A percentile compares a stretch with the other conserved stretches of the same genome.
These are phyloP conservation scores for Galerucella calmariensis DNA, from an alignment of 2,888 invertebrate species.

Conservation along the genomic window DNA sequence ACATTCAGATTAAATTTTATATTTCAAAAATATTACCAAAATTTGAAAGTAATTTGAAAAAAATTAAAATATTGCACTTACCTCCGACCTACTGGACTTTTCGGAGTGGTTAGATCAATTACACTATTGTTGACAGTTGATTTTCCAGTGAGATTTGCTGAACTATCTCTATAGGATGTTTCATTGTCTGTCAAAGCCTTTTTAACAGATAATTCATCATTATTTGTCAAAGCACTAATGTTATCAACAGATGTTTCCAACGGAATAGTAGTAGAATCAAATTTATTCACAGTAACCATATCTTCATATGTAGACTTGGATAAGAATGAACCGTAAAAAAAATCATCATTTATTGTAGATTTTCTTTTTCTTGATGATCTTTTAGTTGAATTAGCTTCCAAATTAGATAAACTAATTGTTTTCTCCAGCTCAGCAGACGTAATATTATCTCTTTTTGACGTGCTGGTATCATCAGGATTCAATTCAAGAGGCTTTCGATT, in stretches of 20 bases:
- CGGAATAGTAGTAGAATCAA: not conserved
- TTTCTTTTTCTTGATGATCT: slow-evolving; percentile 19
- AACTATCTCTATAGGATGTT: not conserved
- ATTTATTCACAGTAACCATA: not conserved
- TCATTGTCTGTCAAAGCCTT: not conserved
- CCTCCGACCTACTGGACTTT: not conserved
- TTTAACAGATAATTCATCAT: not conserved
- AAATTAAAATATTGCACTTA: not conserved
- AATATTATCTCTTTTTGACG: not conserved
- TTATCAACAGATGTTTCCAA: not conserved
- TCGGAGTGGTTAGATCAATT: not conserved
- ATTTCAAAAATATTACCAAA: no score
- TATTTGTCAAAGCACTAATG: not conserved
- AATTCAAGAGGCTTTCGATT: not conserved
- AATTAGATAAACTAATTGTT: slow-evolving; percentile 1
- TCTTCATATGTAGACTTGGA: not conserved
- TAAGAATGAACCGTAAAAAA: not conserved
- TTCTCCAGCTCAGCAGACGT: not conserved
- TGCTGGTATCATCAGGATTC: not conserved
- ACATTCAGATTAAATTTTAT: no score
- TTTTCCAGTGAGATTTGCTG: not conserved
- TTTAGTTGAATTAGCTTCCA: not conserved
- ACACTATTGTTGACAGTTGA: not conserved
- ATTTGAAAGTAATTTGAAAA: no score
- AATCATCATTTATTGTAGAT: slow-evolving; percentile 18